phyloP scores from a whole-genome alignment of 2,888 invertebrate species.

The Dioctria linearis region DNA sequence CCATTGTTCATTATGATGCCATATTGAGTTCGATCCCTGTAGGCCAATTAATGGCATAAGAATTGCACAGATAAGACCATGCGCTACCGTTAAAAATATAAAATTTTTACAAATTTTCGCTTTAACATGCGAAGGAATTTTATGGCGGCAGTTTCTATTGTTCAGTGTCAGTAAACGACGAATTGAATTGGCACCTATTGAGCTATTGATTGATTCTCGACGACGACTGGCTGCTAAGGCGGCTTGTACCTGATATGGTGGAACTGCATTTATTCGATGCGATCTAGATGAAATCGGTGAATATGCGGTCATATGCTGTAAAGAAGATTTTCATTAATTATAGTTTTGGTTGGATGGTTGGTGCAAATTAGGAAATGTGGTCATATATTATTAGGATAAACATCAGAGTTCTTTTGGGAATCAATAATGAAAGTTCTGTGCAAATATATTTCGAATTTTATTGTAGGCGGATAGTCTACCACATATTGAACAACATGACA shows the following conservation, averaged over 20 bases:
- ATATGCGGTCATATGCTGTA: constrained; percentile 73
- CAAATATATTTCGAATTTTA: no score
- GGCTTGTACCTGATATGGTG: constrained; percentile 70
- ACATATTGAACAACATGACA: no score
- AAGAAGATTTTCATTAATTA: not conserved
- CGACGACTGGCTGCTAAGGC: constrained; percentile 72
- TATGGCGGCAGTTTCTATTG: constrained; percentile 71
- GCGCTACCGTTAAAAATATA: constrained; percentile 66
- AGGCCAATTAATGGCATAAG: constrained; percentile 68
- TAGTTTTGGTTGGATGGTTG: no score
- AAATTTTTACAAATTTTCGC: constrained; percentile 68
- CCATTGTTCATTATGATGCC: constrained; percentile 70
- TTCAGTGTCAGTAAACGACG: constrained; percentile 79
- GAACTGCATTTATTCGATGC: constrained; percentile 71
- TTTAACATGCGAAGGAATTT: constrained; percentile 68
- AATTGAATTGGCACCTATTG: constrained; percentile 84
- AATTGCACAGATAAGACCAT: constrained; percentile 67
- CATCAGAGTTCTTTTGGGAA: no score
- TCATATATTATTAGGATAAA: no score
- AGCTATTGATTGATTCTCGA: constrained; percentile 80
- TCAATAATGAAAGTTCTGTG: no score
- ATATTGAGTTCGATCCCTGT: constrained; percentile 70
- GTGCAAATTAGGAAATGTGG: no score
- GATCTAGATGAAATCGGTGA: constrained; percentile 76
- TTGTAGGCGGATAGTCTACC: no score